phyloP scores from a whole-genome alignment of 2,888 invertebrate genomes.

The Xanthostigma xanthostigma region DNA sequence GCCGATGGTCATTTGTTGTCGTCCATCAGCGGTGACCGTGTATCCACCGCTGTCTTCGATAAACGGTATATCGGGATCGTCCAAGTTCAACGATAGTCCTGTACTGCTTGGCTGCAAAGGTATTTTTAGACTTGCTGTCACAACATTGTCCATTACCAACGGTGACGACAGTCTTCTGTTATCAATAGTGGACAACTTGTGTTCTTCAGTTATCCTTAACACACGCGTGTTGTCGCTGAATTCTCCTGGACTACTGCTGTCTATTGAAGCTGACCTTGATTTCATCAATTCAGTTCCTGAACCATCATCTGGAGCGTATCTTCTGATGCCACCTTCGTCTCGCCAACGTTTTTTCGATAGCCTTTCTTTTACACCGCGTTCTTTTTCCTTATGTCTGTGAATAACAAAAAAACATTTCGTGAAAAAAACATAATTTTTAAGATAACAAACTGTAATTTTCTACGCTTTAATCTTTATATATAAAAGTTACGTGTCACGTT shows the following conservation, averaged over 20 bases:
- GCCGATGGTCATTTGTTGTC: conserved; percentile 27
- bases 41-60: conserved; percentile 39
- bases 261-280: conserved; percentile 26
- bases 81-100: conserved; percentile 37
- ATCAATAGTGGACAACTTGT: conserved; percentile 9
- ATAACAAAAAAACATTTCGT: neutral
- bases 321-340: conserved; percentile 28
- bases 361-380: conserved; percentile 23
- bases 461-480: too few relatives aligned
- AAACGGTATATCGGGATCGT: conserved; percentile 50
- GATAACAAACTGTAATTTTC: too few relatives aligned
- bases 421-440: neutral
- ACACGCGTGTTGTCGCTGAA: conserved; percentile 32
- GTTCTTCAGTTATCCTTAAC: conserved; percentile 17
- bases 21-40: conserved; percentile 19
- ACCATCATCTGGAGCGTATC: neutral
- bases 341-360: conserved; percentile 34
- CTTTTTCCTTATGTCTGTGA: conserved; percentile 26
- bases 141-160: conserved; percentile 41
- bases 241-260: conserved; percentile 32
- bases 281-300: conserved; percentile 26
- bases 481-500: too few relatives aligned
- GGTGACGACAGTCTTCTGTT: conserved; percentile 43
- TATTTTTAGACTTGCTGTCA: conserved; percentile 70
- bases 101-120: conserved; percentile 33